Conservation (phyloP, 2,113 vertebrate species). For the Gorilla gorilla region DNA sequence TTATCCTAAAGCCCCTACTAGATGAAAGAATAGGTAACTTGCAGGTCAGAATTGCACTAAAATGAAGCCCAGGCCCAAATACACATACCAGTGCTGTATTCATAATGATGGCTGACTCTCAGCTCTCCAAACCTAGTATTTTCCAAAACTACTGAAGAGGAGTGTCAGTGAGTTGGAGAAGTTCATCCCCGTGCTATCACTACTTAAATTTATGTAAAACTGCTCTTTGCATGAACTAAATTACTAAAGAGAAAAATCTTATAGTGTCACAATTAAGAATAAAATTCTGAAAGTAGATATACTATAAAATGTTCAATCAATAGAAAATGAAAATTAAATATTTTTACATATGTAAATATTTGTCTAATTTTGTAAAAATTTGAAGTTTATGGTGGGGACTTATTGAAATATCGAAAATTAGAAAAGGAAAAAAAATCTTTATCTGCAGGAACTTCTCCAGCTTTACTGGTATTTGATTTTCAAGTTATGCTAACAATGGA, state of each 20-base stretch:
- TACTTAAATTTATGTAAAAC: background rate
- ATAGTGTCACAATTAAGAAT: background rate
- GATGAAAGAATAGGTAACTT: background rate
- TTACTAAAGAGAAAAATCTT: background rate
- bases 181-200: background rate
- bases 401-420: background rate
- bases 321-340: slow-evolving; percentile 31
- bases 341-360: background rate
- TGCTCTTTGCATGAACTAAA: background rate
- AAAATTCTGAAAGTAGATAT: background rate
- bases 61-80: background rate
- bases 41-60: background rate
- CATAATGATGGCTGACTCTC: background rate
- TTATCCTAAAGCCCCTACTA: background rate
- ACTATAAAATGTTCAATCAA: background rate
- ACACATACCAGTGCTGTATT: background rate
- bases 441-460: background rate
- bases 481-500: background rate
- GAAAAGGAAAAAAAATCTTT: background rate
- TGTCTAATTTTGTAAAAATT: background rate
- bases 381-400: background rate
- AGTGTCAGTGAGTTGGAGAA: background rate
- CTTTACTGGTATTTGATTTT: slow-evolving; percentile 25
- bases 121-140: background rate
- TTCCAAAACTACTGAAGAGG: background rate